Evolutionary conservation across 2,797 vertebrate genomes (phyloP), one percentile per base, ranked within the genome.

Genomic region (Karalla daura): DNA sequence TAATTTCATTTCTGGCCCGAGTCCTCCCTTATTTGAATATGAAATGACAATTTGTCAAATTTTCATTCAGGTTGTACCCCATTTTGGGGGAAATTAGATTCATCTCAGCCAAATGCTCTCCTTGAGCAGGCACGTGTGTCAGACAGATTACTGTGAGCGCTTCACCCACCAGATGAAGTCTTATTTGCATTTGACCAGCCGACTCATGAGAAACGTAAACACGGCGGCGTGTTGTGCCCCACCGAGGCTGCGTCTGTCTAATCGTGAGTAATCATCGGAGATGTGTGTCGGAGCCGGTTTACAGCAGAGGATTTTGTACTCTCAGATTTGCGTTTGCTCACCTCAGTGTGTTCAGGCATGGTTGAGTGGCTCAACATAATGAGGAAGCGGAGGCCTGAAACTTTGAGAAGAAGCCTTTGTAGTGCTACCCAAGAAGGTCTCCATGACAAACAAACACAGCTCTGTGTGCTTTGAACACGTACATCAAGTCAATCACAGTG

Each of bases 1-100:
- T 70, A 30, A 68, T 85, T 73, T 74, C 0, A 44, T 35, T 72
- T 74, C 62, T 74, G 52, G 75, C 27, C 35, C 2, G 15, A 54
- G 51, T 60, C 36, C 25, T 59, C 12, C 37, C 32, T 69, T 72
- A 62, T 84, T 78, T 78, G 17, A 41, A 65, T 67, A 67, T 71
- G 62, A 80, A 78, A 79, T 68, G 43, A 64, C 51, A 43, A 69
- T 76, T 86, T 84, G 47, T 76, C 51, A 56, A 43, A 76, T 79
- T 71, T 78, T 28, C 28, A 39, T 55, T 55, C 15, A 0, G 5
- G 61, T 63, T 67, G 33, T 49, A n/a, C 27, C 36, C 18, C 39
- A 9, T 75, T 71, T 76, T 49, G n/a, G 39, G 41, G 30, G 25
- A 62, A 63, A 79, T 83, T 49, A 35, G 24, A 70, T 67, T 63